Evolutionary conservation across 2,888 invertebrate genomes (phyloP), one percentile per base, ranked within the genome.

Genomic region (Thumatha senex): DNA sequence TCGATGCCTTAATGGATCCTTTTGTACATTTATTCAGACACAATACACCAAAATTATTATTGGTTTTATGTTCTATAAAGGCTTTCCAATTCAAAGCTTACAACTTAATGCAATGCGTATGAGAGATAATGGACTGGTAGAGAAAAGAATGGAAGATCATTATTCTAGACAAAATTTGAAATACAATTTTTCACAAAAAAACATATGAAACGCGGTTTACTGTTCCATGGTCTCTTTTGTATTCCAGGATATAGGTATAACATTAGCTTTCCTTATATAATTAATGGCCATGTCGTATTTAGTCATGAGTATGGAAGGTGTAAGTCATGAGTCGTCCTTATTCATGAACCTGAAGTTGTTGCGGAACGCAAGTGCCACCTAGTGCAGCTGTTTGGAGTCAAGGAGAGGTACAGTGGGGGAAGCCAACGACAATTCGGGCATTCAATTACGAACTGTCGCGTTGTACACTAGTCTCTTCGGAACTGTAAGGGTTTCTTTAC

Each of bases 221-320:
- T 12, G 1, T 58, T 0, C 69, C 67, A 0, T 67, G 67, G 67
- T 10, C n/a, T 31, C 8, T 40, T 67, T 15, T 65, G 58, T 7
- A 14, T 33, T 7, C 11, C 36, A 7, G 66, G 66, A 5, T 59
- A 51, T 29, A n/a, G n/a, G 11, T 24, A 12, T 29, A n/a, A 29
- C 33, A 10, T 3, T 54, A 3, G n/a, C 46, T 9, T 62, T 67
- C 33, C 4, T 59, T 1, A 12, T 64, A 15, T 46, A 11, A 31
- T 14, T 14, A 39, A n/a, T 45, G 12, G 10, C 9, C 5, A 30
- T 7, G 7, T 30, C 13, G n/a, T n/a, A n/a, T n/a, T n/a, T n/a
- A n/a, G n/a, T n/a, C n/a, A n/a, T n/a, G n/a, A n/a, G n/a, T n/a
- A n/a, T n/a, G n/a, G n/a, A n/a, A n/a, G n/a, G n/a, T n/a, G n/a